phyloP scores from a whole-genome alignment of 2,888 invertebrate species.

The Hartigia nigra region DNA sequence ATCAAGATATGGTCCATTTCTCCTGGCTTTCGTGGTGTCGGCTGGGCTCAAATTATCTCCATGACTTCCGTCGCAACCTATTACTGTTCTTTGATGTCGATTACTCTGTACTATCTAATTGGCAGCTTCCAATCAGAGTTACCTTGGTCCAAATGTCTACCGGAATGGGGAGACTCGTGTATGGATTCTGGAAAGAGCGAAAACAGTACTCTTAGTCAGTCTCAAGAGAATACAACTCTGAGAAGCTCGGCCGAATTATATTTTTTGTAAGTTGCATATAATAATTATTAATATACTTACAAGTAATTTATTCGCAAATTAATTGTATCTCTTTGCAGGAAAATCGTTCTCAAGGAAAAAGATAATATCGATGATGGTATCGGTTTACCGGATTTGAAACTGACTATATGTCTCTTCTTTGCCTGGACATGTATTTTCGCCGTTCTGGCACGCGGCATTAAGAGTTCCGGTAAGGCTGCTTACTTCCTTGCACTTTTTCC shows the following conservation, averaged over 20 bases:
- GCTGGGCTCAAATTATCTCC: constrained; percentile 62
- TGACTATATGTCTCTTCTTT: constrained; percentile 68
- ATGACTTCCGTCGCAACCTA: constrained; percentile 60
- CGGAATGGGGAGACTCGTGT: constrained; percentile 40
- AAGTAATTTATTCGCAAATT: background rate
- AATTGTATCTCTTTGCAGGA: constrained; percentile 53
- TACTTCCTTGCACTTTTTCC: constrained; percentile 93
- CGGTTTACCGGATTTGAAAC: constrained; percentile 70
- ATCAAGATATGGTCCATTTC: constrained; percentile 75
- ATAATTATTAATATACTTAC: background rate
- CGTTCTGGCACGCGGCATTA: constrained; percentile 74
- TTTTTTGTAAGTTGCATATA: constrained; percentile 63
- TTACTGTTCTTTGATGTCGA: constrained; percentile 62
- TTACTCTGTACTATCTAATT: constrained; percentile 61
- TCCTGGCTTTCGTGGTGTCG: constrained; percentile 76
- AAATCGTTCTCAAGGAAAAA: constrained; percentile 68
- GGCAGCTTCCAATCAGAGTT: constrained; percentile 57
- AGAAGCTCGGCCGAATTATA: constrained; percentile 59
- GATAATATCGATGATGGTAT: constrained; percentile 68
- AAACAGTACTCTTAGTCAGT: background rate
- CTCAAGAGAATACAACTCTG: constrained; percentile 5
- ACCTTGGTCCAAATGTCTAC: constrained; percentile 60
- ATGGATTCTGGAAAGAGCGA: constrained; percentile 30
- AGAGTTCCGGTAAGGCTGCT: constrained; percentile 83
- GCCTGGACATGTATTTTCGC: constrained; percentile 70